Evolutionary conservation across 1,140 invertebrate species (phyloP).

Genomic region (Thaumetopoea pityocampa): DNA sequence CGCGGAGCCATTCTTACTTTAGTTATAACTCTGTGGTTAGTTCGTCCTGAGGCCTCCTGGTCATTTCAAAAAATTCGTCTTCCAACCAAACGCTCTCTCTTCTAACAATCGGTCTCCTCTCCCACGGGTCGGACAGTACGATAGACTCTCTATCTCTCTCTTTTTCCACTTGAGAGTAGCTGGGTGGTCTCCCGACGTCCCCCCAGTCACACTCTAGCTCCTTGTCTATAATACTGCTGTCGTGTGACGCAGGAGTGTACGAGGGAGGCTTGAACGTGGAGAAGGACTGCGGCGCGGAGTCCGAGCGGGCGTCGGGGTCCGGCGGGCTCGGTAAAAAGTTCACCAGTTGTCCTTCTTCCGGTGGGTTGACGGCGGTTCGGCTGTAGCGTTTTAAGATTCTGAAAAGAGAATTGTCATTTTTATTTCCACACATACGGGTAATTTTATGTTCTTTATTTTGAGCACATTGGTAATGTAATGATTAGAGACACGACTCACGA

Average conservation of each 20-base stretch:
- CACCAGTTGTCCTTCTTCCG: constrained; percentile 78
- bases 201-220: constrained; percentile 67
- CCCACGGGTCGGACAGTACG: constrained; percentile 76
- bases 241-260: constrained; percentile 64
- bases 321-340: constrained; percentile 80
- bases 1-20: constrained; percentile 5
- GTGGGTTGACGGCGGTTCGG: constrained; percentile 75
- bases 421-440: no score
- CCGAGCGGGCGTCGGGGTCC: constrained; percentile 56
- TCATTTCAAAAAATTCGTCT: constrained; percentile 84
- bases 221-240: constrained; percentile 60
- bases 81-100: constrained; percentile 79
- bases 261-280: constrained; percentile 78
- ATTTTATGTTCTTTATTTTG: no score
- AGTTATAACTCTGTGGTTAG: constrained; percentile 84
- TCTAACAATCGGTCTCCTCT: constrained; percentile 61
- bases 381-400: constrained; percentile 82
- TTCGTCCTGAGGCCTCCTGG: constrained; percentile 86
- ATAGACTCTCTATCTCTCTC: constrained; percentile 55
- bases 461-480: no score
- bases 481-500: no score
- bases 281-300: constrained; percentile 67
- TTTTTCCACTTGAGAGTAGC: constrained; percentile 66
- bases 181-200: constrained; percentile 73
- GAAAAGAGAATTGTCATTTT: constrained; percentile 32